Conservation (phyloP, 2,888 invertebrate species). For the Hanleya hanleyi region DNA sequence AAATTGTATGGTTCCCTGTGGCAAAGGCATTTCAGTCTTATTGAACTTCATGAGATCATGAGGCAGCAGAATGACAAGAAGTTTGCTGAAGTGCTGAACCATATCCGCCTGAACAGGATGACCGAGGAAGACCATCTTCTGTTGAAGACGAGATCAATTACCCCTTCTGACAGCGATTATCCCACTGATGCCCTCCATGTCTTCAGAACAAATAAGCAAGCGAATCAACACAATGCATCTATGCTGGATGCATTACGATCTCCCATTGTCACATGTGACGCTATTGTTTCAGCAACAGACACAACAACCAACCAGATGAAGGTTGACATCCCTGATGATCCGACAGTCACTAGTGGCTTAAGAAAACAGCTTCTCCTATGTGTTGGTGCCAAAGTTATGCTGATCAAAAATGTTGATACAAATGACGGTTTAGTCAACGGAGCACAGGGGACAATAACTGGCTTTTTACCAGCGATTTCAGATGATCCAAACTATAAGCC, state of each 20-base stretch:
- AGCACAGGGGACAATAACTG: too few species aligned
- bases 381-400: too few species aligned
- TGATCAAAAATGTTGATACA: too few species aligned
- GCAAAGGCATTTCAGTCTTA: constrained; percentile 9
- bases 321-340: too few species aligned
- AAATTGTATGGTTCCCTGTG: constrained; percentile 18
- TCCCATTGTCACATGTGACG: neutral
- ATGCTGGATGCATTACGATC: neutral
- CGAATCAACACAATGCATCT: neutral
- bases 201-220: neutral
- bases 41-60: constrained; percentile 32
- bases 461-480: too few species aligned
- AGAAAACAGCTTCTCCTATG: too few species aligned
- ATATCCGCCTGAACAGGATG: constrained; percentile 4
- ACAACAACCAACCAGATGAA: too few species aligned
- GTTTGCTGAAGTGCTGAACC: constrained; percentile 28
- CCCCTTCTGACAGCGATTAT: constrained; percentile 1
- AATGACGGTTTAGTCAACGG: too few species aligned
- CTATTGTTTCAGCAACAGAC: constrained; percentile 22
- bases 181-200: neutral
- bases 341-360: too few species aligned
- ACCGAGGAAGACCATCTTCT: constrained; percentile 26
- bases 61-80: constrained; percentile 27
- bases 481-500: too few species aligned
- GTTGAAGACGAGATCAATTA: constrained; percentile 13